Base-by-base conservation (phyloP, 2,888 invertebrate species). In the Epirrita christyi region DNA sequence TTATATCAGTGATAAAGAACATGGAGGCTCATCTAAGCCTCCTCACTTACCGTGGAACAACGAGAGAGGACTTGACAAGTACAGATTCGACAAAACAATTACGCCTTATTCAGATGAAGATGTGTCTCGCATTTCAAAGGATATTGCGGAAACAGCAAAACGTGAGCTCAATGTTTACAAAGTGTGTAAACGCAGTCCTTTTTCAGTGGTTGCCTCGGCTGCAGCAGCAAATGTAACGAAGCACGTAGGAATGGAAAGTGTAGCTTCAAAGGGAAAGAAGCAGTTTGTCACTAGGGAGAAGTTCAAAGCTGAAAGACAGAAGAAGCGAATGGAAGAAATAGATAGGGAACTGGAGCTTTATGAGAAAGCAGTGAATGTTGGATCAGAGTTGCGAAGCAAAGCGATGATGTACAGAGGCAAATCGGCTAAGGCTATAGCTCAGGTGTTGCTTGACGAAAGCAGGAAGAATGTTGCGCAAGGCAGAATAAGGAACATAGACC, bases 21-120 rank as follows among this genome's bases (percentile, higher is more conserved):
- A 84, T 51, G 92, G 91, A 51, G 68, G 81, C 13, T 56, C 75
- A 13, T 70, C 78, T 0, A 84, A 85, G 46, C 92, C 93, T 34
- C 95, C 96, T 66, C 95, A 96, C 85, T 88, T 96, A 66, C 96
- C 96, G 56, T 95, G 94, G 94, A 93, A 93, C 59, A 94, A 95
- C 81, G 96, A 96, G 80, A 92, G 95, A 72, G 95, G 94, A 34
- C 86, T 95, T 63, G 92, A 93, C 66, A 94, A 94, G 76, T 95
- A 95, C 80, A 94, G 94, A 76, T 93, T 94, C 66, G 93, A 93
- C 75, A 94, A 93, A 70, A 86, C 93, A 47, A 92, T 96, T 59
- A 90, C 93, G 70, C 92, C 94, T 44, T 96, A 96, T 76, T 94
- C 95, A 34, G 92, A 93, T 64, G 93, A 93, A 72, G 96, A 96